Base-by-base conservation (phyloP, 2,888 invertebrate species). In the Nasonia oneida region DNA sequence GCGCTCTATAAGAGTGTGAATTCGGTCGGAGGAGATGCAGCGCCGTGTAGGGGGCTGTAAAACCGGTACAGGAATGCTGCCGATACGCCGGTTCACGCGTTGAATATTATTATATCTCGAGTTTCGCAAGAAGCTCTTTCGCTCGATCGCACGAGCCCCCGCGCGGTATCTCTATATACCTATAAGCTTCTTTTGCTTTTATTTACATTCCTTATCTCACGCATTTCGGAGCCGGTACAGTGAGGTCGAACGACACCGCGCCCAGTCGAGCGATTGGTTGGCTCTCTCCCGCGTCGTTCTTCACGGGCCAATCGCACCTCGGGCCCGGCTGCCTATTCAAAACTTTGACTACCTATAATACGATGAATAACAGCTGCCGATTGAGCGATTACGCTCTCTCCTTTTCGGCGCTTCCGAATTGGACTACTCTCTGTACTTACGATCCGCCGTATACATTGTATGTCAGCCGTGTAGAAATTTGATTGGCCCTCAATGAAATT, bases 171-270 rank as follows among this genome's bases (percentile, higher is more conserved):
- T 29, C 29, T 29, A 29, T 29, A 29, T 29, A 23, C 23, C 23
- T 23, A 29, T 29, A 29, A 29, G 29, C 29, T 29, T 29, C 29
- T 29, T 77, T n/a, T 18, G 2, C 29, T 39, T 39, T 8, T 57
- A 29, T 57, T 71, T 73, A 29, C 50, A 15, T 47, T 37, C 50
- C 57, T 70, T n/a, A 18, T 80, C 64, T 33, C 53, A 18, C 57
- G 18, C 57, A 61, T 23, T 61, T 61, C 23, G 61, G 29, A 6
- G 64, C 5, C 29, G 67, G 29, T 12, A 74, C n/a, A 6, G 1
- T 67, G 33, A 18, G 15, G 53, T 85, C 85, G 85, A n/a, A 71
- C 75, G 81, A 85, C 29, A 23, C 23, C 23, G 23, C 23, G 23
- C 23, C 23, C 23, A 23, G 23, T 23, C 23, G 23, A 23, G 23